These are phyloP conservation scores for Trichomalopsis sarcophagae DNA, from an alignment of 1,140 invertebrate genomes.

Conservation along the genomic window DNA sequence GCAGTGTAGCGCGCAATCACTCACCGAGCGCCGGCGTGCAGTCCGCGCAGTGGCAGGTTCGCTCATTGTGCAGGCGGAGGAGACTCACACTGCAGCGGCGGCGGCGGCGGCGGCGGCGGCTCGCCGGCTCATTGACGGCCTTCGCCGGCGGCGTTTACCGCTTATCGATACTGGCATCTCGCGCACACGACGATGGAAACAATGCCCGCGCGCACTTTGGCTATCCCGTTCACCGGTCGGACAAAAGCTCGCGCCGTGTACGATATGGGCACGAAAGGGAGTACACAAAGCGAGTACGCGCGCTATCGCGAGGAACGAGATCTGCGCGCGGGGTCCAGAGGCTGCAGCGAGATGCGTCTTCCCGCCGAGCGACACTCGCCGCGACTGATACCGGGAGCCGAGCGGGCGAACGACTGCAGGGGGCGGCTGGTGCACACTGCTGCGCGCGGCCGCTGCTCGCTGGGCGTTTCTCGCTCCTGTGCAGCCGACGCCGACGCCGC, in stretches of 20 bases:
- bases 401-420: neutral
- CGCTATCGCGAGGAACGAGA: neutral
- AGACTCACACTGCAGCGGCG: neutral
- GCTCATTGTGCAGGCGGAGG: neutral
- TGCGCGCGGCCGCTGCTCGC: neutral
- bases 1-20: neutral
- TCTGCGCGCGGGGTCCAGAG: too few species aligned
- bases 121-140: neutral
- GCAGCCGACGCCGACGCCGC: neutral
- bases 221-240: too few species aligned
- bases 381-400: neutral
- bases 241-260: neutral
- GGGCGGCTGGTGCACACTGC: neutral
- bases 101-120: neutral
- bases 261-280: neutral
- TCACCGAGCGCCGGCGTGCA: conserved; percentile 12
- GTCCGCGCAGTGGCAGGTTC: neutral
- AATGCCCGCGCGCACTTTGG: too few species aligned
- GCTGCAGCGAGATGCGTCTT: neutral
- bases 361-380: neutral
- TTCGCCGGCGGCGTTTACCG: neutral
- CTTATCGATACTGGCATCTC: neutral
- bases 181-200: too few species aligned
- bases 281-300: neutral
- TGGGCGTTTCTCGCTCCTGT: conserved; percentile 15